Conservation (phyloP, 2,113 vertebrate species). For the Psammodynastes pulverulentus region DNA sequence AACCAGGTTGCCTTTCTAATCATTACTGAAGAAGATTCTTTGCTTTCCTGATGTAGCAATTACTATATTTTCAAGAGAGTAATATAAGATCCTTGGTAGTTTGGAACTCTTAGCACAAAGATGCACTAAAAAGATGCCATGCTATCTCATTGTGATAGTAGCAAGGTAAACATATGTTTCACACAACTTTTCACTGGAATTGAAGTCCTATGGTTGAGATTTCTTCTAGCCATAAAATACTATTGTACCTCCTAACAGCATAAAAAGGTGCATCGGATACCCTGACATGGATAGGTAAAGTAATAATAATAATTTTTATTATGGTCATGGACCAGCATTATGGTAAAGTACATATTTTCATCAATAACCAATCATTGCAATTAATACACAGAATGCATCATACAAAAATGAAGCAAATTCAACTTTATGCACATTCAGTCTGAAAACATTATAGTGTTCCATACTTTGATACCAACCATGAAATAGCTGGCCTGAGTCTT, state of each 20-base stretch:
- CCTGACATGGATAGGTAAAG: not conserved
- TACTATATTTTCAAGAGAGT: slow-evolving; percentile 2
- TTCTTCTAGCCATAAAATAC: not conserved
- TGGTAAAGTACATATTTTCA: not conserved
- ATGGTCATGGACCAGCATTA: too few relatives aligned
- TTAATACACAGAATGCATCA: not conserved
- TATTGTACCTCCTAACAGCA: not conserved
- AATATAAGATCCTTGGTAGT: slow-evolving; percentile 12
- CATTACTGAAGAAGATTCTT: slow-evolving; percentile 16
- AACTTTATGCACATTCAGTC: not conserved
- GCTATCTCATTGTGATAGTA: not conserved
- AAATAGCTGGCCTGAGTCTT: not conserved
- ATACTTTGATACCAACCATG: not conserved
- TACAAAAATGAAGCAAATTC: not conserved
- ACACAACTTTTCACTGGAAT: not conserved
- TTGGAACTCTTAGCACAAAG: slow-evolving; percentile 21
- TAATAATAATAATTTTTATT: too few relatives aligned
- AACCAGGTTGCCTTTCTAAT: slow-evolving; percentile 41
- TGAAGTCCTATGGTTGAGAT: not conserved
- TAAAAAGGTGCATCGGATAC: not conserved
- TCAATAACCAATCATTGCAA: not conserved
- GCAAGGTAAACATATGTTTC: not conserved
- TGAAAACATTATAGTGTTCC: not conserved
- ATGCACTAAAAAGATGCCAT: not conserved
- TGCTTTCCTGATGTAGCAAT: not conserved